Conservation (phyloP, 2,113 vertebrate species). For the Ochotona princeps region DNA sequence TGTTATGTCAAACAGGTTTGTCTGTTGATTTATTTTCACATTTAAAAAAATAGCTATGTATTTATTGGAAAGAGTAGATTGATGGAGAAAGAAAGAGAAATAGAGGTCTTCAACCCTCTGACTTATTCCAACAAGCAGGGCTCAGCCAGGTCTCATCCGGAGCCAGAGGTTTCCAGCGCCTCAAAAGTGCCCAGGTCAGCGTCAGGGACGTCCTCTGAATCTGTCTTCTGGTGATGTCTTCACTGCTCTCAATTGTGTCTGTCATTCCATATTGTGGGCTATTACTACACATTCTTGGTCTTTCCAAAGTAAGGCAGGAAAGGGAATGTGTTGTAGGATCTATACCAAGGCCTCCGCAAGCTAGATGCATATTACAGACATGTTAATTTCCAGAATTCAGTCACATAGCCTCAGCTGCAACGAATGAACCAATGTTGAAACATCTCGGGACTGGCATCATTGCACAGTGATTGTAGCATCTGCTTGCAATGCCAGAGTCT, state of each 20-base stretch:
- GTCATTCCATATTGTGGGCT: not conserved
- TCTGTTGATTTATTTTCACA: not conserved
- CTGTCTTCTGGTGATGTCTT: not conserved
- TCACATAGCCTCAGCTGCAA: not conserved
- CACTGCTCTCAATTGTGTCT: not conserved
- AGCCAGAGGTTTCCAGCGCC: too few species aligned
- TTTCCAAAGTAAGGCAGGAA: not conserved
- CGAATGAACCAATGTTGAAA: not conserved
- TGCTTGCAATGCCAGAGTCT: too few species aligned
- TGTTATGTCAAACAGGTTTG: not conserved
- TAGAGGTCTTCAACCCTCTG: too few species aligned
- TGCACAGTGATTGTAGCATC: too few species aligned
- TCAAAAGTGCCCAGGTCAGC: not conserved
- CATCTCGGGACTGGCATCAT: too few species aligned
- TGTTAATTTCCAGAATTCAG: not conserved
- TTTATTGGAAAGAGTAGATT: too few species aligned
- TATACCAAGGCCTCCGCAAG: not conserved
- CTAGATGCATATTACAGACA: not conserved
- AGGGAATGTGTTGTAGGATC: not conserved
- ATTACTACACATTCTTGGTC: not conserved
- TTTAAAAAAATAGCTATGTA: not conserved
- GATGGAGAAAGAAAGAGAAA: too few species aligned
- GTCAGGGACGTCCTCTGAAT: not conserved
- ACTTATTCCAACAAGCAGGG: too few species aligned
- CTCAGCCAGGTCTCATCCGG: too few species aligned